A percentile compares a stretch with the other conserved stretches of the same genome.
Evolutionary conservation across 2,797 vertebrate genomes (phyloP).

Genomic region (Valencia hispanica): DNA sequence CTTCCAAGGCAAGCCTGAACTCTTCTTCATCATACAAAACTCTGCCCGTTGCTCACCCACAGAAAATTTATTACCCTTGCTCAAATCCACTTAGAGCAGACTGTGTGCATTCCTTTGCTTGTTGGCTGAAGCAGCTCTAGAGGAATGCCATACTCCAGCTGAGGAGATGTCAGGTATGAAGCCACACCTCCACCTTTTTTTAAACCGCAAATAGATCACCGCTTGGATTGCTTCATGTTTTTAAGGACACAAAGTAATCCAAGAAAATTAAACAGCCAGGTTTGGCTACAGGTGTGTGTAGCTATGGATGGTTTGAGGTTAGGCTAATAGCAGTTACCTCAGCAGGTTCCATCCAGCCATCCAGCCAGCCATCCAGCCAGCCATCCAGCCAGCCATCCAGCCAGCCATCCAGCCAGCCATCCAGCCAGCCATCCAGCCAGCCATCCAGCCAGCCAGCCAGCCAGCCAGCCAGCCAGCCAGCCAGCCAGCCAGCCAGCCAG

Average conservation of each 20-base stretch:
- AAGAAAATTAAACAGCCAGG: not conserved
- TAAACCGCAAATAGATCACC: conserved; percentile 24
- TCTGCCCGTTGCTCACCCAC: conserved; percentile 84
- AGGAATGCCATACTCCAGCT: conserved; percentile 51
- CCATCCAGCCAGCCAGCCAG: not conserved
- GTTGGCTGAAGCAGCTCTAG: conserved; percentile 75
- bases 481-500: not conserved
- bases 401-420: not conserved
- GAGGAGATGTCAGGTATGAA: conserved; percentile 57
- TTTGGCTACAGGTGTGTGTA: not conserved
- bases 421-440: not conserved
- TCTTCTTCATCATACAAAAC: conserved; percentile 86
- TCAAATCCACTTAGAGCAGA: conserved; percentile 84
- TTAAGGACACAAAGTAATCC: not conserved
- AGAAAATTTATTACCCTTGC: conserved; percentile 87
- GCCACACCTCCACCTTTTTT: conserved; percentile 29
- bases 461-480: no score
- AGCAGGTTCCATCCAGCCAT: not conserved
- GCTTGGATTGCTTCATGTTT: conserved; percentile 10
- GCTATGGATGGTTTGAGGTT: not conserved
- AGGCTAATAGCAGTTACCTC: not conserved
- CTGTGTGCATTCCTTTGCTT: conserved; percentile 85
- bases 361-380: not conserved
- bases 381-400: not conserved
- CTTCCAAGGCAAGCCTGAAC: conserved; percentile 89